Evolutionary conservation across 2,888 invertebrate genomes (phyloP).

Genomic region (Tenthredo amoena): DNA sequence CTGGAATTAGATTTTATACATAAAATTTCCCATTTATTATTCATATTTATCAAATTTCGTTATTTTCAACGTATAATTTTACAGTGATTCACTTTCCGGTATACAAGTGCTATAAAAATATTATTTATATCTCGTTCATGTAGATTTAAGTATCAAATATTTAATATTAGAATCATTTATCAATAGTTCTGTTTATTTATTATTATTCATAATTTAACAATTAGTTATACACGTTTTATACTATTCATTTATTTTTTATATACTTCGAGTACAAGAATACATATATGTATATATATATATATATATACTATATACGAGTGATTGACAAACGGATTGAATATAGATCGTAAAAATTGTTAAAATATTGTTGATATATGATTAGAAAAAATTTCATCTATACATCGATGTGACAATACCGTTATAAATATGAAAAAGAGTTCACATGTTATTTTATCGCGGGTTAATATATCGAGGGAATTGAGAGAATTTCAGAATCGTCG

Average conservation of each 20-base stretch:
- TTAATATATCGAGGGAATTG: not conserved
- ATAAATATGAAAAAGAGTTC: not conserved
- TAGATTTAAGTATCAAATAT: constrained; percentile 1
- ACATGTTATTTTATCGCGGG: not conserved
- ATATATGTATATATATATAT: not conserved
- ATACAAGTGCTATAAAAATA: not conserved
- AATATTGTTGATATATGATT: not conserved
- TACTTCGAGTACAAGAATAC: constrained; percentile 3
- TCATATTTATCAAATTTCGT: not conserved
- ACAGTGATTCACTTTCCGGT: not conserved
- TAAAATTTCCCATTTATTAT: not conserved
- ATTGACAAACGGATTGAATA: not conserved
- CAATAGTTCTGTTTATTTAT: not conserved
- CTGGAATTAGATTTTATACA: not conserved
- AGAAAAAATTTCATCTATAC: not conserved
- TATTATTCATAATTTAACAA: not conserved
- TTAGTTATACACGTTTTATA: not conserved
- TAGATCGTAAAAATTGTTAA: not conserved
- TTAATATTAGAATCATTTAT: not conserved
- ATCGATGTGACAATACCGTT: not conserved
- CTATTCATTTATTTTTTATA: not conserved
- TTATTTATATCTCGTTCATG: not conserved
- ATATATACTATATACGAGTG: not conserved
- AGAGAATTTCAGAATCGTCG: not conserved
- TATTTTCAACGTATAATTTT: not conserved